A percentile compares a stretch with the other conserved stretches of the same genome.
Conservation (phyloP, 2,797 vertebrate genomes). For the Rhinella marina region DNA sequence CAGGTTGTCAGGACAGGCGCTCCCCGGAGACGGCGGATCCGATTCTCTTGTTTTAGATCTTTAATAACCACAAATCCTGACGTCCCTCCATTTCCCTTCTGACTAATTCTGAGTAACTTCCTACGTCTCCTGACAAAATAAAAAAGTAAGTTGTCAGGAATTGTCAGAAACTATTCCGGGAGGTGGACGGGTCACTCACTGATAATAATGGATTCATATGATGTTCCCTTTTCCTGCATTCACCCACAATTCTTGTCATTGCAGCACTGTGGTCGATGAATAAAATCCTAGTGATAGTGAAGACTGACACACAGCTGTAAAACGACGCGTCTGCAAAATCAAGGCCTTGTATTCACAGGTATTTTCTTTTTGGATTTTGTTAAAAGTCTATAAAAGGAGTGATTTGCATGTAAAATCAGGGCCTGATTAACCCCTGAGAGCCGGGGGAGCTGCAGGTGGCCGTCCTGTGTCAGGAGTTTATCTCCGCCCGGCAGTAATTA, state of each 20-base stretch:
- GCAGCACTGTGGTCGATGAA: neutral
- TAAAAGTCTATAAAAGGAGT: too few relatives aligned
- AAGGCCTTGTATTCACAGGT: too few relatives aligned
- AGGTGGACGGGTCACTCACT: too few relatives aligned
- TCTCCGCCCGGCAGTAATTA: slow-evolving; percentile 7
- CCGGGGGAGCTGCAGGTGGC: too few relatives aligned
- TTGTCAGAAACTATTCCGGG: too few relatives aligned
- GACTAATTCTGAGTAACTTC: slow-evolving; percentile 4
- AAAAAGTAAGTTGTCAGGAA: neutral
- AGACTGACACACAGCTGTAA: neutral
- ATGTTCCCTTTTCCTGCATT: neutral
- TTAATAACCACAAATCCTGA: slow-evolving; percentile 12
- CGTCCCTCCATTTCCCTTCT: neutral
- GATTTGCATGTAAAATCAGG: too few relatives aligned
- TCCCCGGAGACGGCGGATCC: neutral
- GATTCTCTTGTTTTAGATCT: neutral
- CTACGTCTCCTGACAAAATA: neutral
- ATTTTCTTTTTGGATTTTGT: too few relatives aligned
- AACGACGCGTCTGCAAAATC: neutral
- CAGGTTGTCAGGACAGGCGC: neutral
- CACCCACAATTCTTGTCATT: neutral
- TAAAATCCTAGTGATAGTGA: neutral
- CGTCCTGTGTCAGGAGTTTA: neutral
- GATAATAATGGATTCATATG: too few relatives aligned
- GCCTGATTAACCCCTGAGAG: too few relatives aligned